Evolutionary conservation across 2,888 invertebrate genomes (phyloP).

Genomic region (Syrista parreyssii): DNA sequence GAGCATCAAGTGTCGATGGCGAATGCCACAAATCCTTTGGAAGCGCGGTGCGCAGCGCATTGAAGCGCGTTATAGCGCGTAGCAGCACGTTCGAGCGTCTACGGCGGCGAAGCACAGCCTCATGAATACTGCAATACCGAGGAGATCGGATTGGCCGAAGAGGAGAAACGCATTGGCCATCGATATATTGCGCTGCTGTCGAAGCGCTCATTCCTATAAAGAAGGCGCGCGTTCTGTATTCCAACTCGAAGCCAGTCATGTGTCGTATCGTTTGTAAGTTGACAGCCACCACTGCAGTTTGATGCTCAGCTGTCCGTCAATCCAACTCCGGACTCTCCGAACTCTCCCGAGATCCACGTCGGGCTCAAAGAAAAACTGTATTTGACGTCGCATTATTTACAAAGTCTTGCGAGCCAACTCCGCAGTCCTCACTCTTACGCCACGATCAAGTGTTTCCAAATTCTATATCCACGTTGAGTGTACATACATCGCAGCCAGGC

Average conservation of each 20-base stretch:
- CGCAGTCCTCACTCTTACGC: not conserved
- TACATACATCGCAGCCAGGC: not conserved
- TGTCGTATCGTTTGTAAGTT: slow-evolving; percentile 61
- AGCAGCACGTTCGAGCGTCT: not conserved
- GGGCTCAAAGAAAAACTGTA: slow-evolving; percentile 44
- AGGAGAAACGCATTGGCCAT: slow-evolving; percentile 33
- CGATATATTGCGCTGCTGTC: slow-evolving; percentile 29
- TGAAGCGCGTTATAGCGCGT: not conserved
- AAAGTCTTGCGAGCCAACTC: slow-evolving; percentile 7
- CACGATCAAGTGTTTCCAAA: slow-evolving; percentile 12
- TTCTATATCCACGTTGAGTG: not conserved
- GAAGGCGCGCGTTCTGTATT: slow-evolving; percentile 26
- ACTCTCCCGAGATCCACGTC: not conserved
- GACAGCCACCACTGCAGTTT: slow-evolving; percentile 54
- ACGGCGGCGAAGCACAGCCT: slow-evolving; percentile 39
- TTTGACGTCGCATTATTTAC: slow-evolving; percentile 48
- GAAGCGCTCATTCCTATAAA: slow-evolving; percentile 18
- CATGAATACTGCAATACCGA: slow-evolving; percentile 56
- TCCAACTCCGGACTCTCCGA: slow-evolving; percentile 20
- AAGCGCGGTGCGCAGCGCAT: slow-evolving; percentile 36
- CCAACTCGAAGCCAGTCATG: slow-evolving; percentile 41
- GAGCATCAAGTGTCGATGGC: slow-evolving; percentile 44
- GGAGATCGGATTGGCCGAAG: slow-evolving; percentile 9
- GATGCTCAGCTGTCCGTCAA: slow-evolving; percentile 47
- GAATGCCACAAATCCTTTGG: slow-evolving; percentile 44